Percentiles rank a stretch among this genome's conserved stretches.
Evolutionary conservation across 1,140 invertebrate species (phyloP).

Genomic region (Parapsyche elsis): DNA sequence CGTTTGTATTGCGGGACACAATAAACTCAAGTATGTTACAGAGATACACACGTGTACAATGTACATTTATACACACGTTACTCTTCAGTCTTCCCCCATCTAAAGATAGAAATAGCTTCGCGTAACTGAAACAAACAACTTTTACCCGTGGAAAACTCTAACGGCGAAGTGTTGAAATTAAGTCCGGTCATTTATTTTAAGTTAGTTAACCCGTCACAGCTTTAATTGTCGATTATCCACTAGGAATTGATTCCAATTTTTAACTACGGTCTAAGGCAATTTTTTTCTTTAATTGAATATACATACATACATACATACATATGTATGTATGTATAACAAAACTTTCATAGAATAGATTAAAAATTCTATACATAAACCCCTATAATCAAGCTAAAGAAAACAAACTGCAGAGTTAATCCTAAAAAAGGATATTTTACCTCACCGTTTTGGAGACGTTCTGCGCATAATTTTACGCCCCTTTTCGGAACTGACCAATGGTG

Average conservation of each 20-base stretch:
- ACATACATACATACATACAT: no score
- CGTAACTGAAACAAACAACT: constrained; percentile 24
- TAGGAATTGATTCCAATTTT: not conserved
- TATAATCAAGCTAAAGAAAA: no score
- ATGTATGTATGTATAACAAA: no score
- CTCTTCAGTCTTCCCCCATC: no score
- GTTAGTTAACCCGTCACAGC: constrained; percentile 7
- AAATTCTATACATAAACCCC: no score
- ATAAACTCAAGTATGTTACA: not conserved
- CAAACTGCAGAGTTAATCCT: no score
- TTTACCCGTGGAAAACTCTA: constrained; percentile 10
- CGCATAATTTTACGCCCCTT: no score
- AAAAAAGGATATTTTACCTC: no score
- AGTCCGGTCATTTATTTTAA: constrained; percentile 26
- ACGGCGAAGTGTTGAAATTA: constrained; percentile 21
- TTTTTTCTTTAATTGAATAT: no score
- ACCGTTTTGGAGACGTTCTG: no score
- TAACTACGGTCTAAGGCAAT: not conserved
- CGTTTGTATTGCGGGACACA: not conserved
- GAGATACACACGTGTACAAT: not conserved
- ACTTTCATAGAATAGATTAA: no score
- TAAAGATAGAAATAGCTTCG: constrained; percentile 2
- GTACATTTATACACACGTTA: not conserved
- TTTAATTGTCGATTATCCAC: not conserved
- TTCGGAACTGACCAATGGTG: no score